phyloP scores from a whole-genome alignment of 2,888 invertebrate species.

The Coecobrya sp. region DNA sequence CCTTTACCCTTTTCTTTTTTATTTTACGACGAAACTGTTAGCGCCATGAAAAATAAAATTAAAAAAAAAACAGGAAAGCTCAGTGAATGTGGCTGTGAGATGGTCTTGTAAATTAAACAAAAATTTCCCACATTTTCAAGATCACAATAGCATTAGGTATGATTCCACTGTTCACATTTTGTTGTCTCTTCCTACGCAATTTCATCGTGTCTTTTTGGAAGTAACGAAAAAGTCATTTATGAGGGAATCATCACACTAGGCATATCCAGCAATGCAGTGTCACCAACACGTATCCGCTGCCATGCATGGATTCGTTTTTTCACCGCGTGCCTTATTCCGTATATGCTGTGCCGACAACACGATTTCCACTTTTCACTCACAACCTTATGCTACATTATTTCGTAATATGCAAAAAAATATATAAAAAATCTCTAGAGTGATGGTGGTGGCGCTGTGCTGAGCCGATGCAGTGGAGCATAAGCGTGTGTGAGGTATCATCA shows the following conservation, averaged over 20 bases:
- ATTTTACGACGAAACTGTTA: not conserved
- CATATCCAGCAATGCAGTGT: too few species aligned
- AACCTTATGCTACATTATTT: conserved; percentile 23
- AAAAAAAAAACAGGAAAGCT: not conserved
- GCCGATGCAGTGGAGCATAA: conserved; percentile 27
- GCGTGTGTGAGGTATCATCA: conserved; percentile 15
- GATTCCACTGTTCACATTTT: not conserved
- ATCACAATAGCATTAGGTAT: too few species aligned
- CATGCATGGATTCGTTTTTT: too few species aligned
- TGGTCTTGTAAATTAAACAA: conserved; percentile 8
- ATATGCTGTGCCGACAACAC: conserved; percentile 9
- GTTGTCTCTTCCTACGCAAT: not conserved
- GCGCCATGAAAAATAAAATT: too few species aligned
- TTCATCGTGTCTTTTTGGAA: not conserved
- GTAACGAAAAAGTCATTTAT: conserved; percentile 2
- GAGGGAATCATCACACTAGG: too few species aligned
- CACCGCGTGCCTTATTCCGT: not conserved
- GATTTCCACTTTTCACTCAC: conserved; percentile 22
- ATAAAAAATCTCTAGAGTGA: not conserved
- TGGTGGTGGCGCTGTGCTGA: not conserved
- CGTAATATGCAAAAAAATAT: conserved; percentile 13
- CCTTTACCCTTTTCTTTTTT: conserved; percentile 7
- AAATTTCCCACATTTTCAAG: conserved; percentile 16
- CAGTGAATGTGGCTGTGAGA: not conserved
- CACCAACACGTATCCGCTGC: too few species aligned